These are phyloP conservation scores for Triplophysa bombifrons DNA, from an alignment of 2,797 vertebrate genomes.

Conservation along the genomic window DNA sequence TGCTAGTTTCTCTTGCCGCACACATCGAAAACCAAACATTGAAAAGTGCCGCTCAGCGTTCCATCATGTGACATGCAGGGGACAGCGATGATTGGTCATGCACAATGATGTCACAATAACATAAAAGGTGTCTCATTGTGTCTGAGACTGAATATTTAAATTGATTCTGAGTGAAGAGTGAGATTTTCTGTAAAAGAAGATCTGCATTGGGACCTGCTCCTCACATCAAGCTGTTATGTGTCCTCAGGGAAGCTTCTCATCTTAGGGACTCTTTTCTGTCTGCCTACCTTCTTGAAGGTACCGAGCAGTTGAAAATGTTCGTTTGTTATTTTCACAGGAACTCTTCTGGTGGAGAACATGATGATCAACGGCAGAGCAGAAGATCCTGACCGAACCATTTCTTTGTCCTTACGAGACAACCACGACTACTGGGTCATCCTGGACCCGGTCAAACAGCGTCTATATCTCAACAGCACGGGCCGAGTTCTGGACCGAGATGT, in stretches of 20 bases:
- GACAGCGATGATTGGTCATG: too few relatives aligned
- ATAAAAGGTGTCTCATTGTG: too few relatives aligned
- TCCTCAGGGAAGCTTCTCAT: neutral
- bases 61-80: too few relatives aligned
- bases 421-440: conserved; percentile 84
- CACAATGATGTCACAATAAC: too few relatives aligned
- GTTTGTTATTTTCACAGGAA: conserved; percentile 73
- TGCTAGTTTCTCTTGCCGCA: too few relatives aligned
- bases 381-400: conserved; percentile 82
- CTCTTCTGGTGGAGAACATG: conserved; percentile 87
- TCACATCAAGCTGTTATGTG: too few relatives aligned
- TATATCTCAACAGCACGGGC: conserved; percentile 87
- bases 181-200: too few relatives aligned
- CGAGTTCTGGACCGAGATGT: conserved; percentile 86
- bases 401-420: conserved; percentile 82
- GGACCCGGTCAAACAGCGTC: conserved; percentile 79
- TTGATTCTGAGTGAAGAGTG: too few relatives aligned
- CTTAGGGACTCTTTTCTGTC: neutral
- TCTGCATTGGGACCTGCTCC: too few relatives aligned
- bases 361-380: conserved; percentile 85
- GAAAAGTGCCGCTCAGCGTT: too few relatives aligned
- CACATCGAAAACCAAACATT: too few relatives aligned
- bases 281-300: neutral
- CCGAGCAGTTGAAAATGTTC: conserved; percentile 1
- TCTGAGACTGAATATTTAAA: too few relatives aligned